These are phyloP conservation scores for Otocyon megalotis DNA, from an alignment of 2,113 vertebrate genomes.

Conservation along the genomic window DNA sequence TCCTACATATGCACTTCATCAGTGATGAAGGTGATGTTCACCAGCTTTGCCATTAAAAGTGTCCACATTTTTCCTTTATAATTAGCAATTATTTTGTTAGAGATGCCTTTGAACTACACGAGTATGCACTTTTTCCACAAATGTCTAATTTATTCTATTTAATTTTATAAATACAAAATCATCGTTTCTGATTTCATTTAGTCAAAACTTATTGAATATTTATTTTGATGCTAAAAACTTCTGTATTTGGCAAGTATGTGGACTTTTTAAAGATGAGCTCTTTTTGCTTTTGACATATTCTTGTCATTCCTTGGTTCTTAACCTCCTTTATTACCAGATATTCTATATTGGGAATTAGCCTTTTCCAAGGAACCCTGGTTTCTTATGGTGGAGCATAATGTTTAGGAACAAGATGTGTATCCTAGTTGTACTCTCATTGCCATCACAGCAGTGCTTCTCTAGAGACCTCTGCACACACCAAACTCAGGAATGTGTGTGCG, in stretches of 20 bases:
- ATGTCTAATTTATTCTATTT: neutral
- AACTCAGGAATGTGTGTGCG: neutral
- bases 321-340: neutral
- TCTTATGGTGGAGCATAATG: neutral
- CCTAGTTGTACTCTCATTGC: neutral
- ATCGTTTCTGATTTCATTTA: neutral
- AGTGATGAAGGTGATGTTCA: neutral
- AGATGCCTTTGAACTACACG: neutral
- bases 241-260: neutral
- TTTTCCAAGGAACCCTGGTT: neutral
- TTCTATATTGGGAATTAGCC: neutral
- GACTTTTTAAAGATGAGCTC: neutral
- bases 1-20: neutral
- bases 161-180: neutral
- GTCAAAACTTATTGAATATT: neutral
- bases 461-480: neutral
- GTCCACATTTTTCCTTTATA: neutral
- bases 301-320: neutral
- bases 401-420: neutral
- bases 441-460: neutral
- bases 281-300: neutral
- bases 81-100: neutral
- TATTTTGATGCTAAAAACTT: neutral
- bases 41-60: neutral
- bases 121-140: neutral